Evolutionary conservation across 2,888 invertebrate species (phyloP).

Genomic region (Alentia gelatinosa): DNA sequence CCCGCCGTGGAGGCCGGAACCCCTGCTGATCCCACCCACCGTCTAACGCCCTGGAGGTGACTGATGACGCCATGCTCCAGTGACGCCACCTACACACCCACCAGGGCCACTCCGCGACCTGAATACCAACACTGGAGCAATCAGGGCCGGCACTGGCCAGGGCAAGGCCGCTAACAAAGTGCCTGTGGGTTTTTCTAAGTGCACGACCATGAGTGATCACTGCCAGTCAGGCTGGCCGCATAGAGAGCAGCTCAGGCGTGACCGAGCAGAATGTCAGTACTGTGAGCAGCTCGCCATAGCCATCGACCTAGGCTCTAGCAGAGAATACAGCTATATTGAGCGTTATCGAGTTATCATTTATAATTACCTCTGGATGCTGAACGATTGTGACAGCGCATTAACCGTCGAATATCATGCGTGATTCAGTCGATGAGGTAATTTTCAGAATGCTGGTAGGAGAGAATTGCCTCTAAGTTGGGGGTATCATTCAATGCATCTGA

Average conservation of each 20-base stretch:
- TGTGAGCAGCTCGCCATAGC: background rate
- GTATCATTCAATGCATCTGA: background rate
- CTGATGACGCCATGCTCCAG: background rate
- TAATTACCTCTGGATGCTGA: background rate
- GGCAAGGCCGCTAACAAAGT: background rate
- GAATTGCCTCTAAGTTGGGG: background rate
- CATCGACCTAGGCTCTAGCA: background rate
- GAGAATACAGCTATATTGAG: background rate
- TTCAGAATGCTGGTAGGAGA: background rate
- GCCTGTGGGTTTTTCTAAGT: background rate
- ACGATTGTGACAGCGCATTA: background rate
- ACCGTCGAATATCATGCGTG: background rate
- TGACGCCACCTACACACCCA: background rate
- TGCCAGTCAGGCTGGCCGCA: background rate
- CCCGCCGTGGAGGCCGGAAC: background rate
- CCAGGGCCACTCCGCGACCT: background rate
- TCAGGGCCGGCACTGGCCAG: background rate
- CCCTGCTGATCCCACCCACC: background rate
- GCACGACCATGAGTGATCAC: background rate
- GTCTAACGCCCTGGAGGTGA: background rate
- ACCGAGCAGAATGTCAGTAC: background rate
- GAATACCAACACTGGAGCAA: background rate
- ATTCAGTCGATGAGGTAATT: background rate
- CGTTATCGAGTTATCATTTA: background rate
- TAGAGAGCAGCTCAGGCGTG: background rate